These are phyloP conservation scores for Mnemiopsis leidyi DNA, from an alignment of 37 sponge, comb jelly and placozoan genomes.

Conservation along the genomic window DNA sequence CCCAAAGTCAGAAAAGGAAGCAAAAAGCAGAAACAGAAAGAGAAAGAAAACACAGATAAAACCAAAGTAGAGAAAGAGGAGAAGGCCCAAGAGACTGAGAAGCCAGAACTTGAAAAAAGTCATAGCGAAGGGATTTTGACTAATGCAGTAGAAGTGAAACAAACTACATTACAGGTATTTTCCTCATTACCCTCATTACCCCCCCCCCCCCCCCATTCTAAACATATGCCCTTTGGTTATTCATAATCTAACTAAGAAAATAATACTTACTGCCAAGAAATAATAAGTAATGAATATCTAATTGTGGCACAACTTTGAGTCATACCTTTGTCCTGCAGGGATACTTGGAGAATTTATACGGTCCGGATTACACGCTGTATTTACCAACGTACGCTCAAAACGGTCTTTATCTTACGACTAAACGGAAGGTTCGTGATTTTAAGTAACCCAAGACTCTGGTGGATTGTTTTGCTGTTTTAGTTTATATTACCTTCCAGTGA, in stretches of 20 bases:
- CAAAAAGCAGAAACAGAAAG: not conserved
- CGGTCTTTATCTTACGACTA: conserved; percentile 39
- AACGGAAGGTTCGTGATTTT: conserved; percentile 1
- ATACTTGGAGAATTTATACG: not conserved
- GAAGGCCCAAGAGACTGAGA: not conserved
- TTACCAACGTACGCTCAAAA: conserved; percentile 15
- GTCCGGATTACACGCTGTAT: not conserved
- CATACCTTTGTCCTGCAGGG: not conserved
- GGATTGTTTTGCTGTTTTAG: no score
- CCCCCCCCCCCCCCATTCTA: no score
- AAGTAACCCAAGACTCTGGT: no score
- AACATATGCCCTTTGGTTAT: no score
- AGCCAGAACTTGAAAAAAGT: not conserved
- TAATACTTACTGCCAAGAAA: no score
- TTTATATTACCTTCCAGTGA: no score
- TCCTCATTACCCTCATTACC: no score
- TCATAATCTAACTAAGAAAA: no score
- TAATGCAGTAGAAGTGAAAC: not conserved
- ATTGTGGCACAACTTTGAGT: no score
- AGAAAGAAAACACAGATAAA: not conserved
- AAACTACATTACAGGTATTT: not conserved
- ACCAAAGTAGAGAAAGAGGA: not conserved
- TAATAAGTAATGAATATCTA: no score
- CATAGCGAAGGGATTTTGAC: conserved; percentile 10
- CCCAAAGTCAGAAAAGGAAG: not conserved